Evolutionary conservation across 1,140 invertebrate species (phyloP), one percentile per base, ranked within the genome.

Genomic region (Thereuonema tuberculata): DNA sequence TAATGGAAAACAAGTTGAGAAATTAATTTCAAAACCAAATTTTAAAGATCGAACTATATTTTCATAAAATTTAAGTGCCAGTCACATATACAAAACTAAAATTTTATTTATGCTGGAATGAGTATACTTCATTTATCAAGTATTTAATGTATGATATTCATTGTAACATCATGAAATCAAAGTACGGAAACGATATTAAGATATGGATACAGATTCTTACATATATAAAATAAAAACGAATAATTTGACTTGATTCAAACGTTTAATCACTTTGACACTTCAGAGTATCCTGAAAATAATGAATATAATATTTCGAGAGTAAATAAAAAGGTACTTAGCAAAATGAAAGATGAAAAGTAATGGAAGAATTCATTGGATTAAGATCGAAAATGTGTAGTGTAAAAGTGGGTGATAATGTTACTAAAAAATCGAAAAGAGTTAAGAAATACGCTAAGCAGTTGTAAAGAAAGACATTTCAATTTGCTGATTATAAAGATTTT

Each of bases 21-120:
- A 66, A 43, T 62, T 71, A 25, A 71, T 74, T 47, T 63, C 69
- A 17, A 68, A 71, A 67, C 71, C 70, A 2, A 68, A 72, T 63
- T 76, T 75, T 63, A 66, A 74, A 61, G 66, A 62, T 48, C 46
- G 49, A 25, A 65, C 29, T 47, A 63, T 67, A 43, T 65, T 70
- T 59, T 46, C 47, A 49, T 48, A 60, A 53, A 64, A 46, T 27
- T 47, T 66, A 1, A 24, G 50, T 50, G 27, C 56, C 3, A 29
- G 50, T 49, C 14, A 57, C 57, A 65, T 43, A 62, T 63, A 55
- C 63, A 68, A 67, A 47, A 53, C 54, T 1, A 50, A 55, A 50
- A 31, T 69, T 26, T 28, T 56, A 31, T 55, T 69, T 69, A 66
- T 59, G 31, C 60, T 12, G 67, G 67, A 12, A 58, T 67, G 37